These are phyloP conservation scores for Apogon talboti DNA, from an alignment of 2,797 vertebrate genomes.

Conservation along the genomic window DNA sequence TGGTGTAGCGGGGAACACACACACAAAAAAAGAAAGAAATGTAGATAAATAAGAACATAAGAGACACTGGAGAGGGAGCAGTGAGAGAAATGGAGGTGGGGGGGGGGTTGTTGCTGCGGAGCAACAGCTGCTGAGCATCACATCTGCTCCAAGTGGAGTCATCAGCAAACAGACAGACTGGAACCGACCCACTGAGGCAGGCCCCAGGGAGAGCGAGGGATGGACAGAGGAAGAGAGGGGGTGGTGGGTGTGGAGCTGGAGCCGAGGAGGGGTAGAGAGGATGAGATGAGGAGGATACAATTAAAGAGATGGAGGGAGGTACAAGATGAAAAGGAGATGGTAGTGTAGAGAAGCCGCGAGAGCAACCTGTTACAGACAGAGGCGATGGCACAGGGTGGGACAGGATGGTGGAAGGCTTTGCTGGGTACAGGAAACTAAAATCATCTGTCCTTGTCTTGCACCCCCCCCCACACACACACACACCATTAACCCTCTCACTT, in stretches of 20 bases:
- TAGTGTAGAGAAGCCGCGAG: constrained; percentile 8
- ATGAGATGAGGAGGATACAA: constrained; percentile 54
- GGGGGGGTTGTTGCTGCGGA: constrained; percentile 52
- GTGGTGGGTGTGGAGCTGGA: background rate
- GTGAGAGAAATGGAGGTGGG: constrained; percentile 23
- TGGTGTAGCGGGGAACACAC: background rate
- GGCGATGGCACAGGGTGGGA: constrained; percentile 18
- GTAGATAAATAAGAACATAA: constrained; percentile 57
- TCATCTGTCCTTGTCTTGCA: constrained; percentile 41
- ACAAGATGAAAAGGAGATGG: constrained; percentile 37
- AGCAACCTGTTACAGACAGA: constrained; percentile 57
- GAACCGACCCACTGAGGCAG: constrained; percentile 79
- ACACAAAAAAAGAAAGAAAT: constrained; percentile 23
- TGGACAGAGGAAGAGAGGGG: constrained; percentile 52
- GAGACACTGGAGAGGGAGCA: constrained; percentile 45
- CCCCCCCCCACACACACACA: constrained; percentile 27
- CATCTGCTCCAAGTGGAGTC: constrained; percentile 84
- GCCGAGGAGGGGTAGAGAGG: constrained; percentile 1
- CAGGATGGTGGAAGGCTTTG: constrained; percentile 3
- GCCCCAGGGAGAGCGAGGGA: constrained; percentile 67
- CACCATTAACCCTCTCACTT: constrained; percentile 15
- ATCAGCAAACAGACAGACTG: constrained; percentile 83
- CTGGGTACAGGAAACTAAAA: constrained; percentile 49
- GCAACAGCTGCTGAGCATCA: constrained; percentile 86
- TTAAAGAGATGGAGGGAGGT: constrained; percentile 58